Conservation (phyloP, 1,140 invertebrate species). For the Cataglyphis hispanica region DNA sequence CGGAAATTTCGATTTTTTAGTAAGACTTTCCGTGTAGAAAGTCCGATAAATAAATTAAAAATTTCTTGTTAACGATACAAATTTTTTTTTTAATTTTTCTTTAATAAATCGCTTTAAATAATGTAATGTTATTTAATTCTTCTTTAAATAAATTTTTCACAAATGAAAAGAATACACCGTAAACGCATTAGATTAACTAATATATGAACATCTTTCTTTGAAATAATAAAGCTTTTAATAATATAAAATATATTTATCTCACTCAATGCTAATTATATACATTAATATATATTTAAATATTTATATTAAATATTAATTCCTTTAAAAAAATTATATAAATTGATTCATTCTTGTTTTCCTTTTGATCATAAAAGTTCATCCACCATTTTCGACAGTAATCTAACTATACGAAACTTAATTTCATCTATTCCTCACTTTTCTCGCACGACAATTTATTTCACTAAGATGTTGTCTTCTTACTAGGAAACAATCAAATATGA, state of each 20-base stretch:
- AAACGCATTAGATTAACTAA: too few relatives aligned
- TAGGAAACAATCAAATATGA: constrained; percentile 22
- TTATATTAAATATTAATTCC: background rate
- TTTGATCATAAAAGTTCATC: background rate
- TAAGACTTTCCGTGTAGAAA: background rate
- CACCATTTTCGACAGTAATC: background rate
- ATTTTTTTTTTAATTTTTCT: too few relatives aligned
- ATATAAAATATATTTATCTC: background rate
- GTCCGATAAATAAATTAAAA: background rate
- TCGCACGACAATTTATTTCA: constrained; percentile 27
- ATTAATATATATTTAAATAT: background rate
- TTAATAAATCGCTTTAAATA: background rate
- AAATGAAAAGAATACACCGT: too few relatives aligned
- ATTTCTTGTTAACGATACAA: too few relatives aligned
- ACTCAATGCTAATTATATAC: background rate
- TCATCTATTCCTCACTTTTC: background rate
- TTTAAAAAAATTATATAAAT: background rate
- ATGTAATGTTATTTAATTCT: background rate
- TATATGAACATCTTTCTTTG: background rate
- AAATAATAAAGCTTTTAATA: background rate
- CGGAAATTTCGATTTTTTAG: background rate
- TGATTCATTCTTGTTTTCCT: background rate
- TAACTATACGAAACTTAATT: background rate
- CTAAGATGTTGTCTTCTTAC: background rate
- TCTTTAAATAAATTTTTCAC: too few relatives aligned